Evolutionary conservation across 2,797 vertebrate genomes (phyloP), one percentile per base, ranked within the genome.

Genomic region (Diglossa cyanea): DNA sequence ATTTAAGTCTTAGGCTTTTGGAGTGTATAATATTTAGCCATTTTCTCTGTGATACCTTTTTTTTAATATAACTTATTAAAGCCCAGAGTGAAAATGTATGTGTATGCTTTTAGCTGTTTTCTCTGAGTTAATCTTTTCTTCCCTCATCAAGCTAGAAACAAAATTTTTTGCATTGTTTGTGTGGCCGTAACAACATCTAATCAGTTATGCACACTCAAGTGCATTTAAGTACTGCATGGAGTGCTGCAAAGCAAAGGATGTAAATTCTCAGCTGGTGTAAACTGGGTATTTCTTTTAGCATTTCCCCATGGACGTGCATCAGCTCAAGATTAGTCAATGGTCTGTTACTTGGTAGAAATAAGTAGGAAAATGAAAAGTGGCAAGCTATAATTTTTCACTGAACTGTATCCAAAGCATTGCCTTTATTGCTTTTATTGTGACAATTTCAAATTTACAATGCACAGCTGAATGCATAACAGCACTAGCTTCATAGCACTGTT

Each of bases 261-360:
- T 40, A 83, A 45, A 61, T 93, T 83, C 20, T 92, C 54, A 62
- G 57, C 57, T 92, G 57, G 11, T 80, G 19, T 92, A 83, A 92
- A 66, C 50, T 53, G 9, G 8, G 1, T 80, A 58, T 91, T 79
- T 92, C 40, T 90, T 70, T 33, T 65, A 84, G 35, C 28, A 9
- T 88, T 88, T 91, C 39, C 48, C n/a, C 10, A 13, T 16, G 66
- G 58, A 45, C 5, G 3, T 63, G 20, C 40, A 35, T 77, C 48
- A 83, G 65, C 55, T 84, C 25, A 70, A 94, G 40, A 51, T 85
- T 77, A 90, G 26, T 54, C 37, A 53, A 2, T 5, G 5, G 33
- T 82, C 90, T 97, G 88, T 76, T 95, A 78, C 30, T 82, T 82
- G 70, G 71, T 92, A 91, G 84, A 91, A 95, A 48, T 84, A 88